Evolutionary conservation across 2,113 vertebrate genomes (phyloP), one percentile per base, ranked within the genome.

Genomic region (Dromaius novaehollandiae): DNA sequence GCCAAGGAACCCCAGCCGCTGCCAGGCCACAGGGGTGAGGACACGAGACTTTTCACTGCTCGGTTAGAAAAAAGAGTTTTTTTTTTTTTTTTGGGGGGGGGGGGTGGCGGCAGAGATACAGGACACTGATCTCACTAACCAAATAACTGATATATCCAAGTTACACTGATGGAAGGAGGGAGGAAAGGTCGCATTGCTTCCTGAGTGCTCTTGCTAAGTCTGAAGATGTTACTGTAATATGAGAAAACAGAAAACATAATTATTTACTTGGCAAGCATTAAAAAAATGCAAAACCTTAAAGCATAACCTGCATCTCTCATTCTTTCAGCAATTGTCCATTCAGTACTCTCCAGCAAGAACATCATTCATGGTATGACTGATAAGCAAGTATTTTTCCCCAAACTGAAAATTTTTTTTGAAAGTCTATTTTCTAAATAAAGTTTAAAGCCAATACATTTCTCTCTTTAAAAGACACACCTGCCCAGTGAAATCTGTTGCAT

Each of bases 381-480:
- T 55, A 86, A 73, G 81, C 36, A 83, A 73, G 11, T 6, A 34
- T 69, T 89, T 66, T 55, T 51, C 46, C 78, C 65, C 40, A 88
- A 13, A 63, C 36, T 63, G 51, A 86, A 65, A 12, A 82, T 30
- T 40, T 32, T 50, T 86, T 32, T 19, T 46, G 69, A 95, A 94
- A 93, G 12, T 7, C 9, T 28, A 46, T 81, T 87, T 34, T 68
- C 32, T 77, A 68, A 83, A 38, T 38, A 83, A 21, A 3, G 7
- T 64, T 79, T 83, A 79, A 68, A 89, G 73, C 40, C 68, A 55
- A 30, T 25, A 55, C 40, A 40, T 64, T 68, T 21, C 69, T 85
- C 86, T 56, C 86, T 85, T 90, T 88, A 73, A 82, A 91, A 91
- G 69, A 38, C 71, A 88, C 63, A 46, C 30, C 84, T 96, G 61